phyloP scores from a whole-genome alignment of 2,113 vertebrate genomes.

The Piliocolobus tephrosceles region DNA sequence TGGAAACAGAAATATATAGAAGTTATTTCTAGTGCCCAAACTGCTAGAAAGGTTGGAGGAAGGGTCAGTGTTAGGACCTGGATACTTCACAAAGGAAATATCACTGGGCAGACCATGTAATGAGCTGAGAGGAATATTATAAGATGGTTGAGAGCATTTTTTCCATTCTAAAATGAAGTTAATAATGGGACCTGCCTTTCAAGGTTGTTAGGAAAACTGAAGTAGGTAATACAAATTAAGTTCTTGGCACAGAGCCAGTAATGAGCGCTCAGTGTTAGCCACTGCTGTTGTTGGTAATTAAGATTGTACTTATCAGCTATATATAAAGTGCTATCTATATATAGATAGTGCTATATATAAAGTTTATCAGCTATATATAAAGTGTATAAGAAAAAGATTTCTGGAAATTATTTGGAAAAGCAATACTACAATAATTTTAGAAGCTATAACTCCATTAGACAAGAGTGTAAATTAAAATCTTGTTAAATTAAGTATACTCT shows the following conservation, averaged over 20 bases:
- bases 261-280: background rate
- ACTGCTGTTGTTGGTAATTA: too few species aligned
- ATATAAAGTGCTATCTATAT: background rate
- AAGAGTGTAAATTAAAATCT: background rate
- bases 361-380: too few species aligned
- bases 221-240: background rate
- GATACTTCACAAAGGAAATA: background rate
- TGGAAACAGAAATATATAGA: background rate
- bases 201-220: background rate
- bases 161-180: background rate
- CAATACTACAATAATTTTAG: background rate
- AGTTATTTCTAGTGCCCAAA: background rate
- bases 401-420: background rate
- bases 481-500: background rate
- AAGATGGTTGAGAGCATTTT: background rate
- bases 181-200: background rate
- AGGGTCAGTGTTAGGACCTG: too few species aligned
- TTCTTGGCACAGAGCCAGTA: background rate
- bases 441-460: background rate
- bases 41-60: background rate
- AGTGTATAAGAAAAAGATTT: background rate
- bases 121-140: accelerated
- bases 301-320: background rate
- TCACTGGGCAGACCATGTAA: background rate
- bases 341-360: too few species aligned